Conservation (phyloP, 2,113 vertebrate genomes). For the Notothenia rossii region DNA sequence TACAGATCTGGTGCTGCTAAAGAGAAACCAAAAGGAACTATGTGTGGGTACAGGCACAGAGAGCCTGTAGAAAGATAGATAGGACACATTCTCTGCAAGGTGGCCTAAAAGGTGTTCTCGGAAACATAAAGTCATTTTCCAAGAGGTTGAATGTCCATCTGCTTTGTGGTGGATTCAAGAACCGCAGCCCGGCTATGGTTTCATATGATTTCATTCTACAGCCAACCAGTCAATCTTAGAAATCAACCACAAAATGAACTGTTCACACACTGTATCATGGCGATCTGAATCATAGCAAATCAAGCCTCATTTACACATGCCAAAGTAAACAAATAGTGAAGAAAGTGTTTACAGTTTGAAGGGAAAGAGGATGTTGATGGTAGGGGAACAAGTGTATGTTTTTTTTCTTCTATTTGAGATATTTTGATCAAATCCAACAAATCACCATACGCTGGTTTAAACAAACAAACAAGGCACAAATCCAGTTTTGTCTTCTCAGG, state of each 20-base stretch:
- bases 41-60: constrained; percentile 7
- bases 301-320: constrained; percentile 46
- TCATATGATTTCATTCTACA: constrained; percentile 59
- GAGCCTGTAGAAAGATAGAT: constrained; percentile 25
- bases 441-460: constrained; percentile 13
- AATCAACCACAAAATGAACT: constrained; percentile 35
- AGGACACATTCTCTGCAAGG: constrained; percentile 56
- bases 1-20: constrained; percentile 27
- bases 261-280: constrained; percentile 20
- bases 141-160: constrained; percentile 46
- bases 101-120: constrained; percentile 48
- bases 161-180: constrained; percentile 37
- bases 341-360: constrained; percentile 50
- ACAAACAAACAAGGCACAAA: constrained; percentile 44
- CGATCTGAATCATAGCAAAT: constrained; percentile 32
- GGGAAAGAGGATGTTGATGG: constrained; percentile 34
- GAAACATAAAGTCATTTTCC: constrained; percentile 64
- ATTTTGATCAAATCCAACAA: constrained; percentile 37
- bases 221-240: constrained; percentile 43
- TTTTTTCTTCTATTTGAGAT: constrained; percentile 15
- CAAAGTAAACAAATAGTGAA: constrained; percentile 57
- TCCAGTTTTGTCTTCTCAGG: constrained; percentile 13
- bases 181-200: constrained; percentile 42
- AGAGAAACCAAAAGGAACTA: background rate
- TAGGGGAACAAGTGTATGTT: constrained; percentile 19